A percentile compares a stretch with the other conserved stretches of the same genome.
Conservation (phyloP, 1,140 invertebrate species). For the Nephotettix cincticeps region DNA sequence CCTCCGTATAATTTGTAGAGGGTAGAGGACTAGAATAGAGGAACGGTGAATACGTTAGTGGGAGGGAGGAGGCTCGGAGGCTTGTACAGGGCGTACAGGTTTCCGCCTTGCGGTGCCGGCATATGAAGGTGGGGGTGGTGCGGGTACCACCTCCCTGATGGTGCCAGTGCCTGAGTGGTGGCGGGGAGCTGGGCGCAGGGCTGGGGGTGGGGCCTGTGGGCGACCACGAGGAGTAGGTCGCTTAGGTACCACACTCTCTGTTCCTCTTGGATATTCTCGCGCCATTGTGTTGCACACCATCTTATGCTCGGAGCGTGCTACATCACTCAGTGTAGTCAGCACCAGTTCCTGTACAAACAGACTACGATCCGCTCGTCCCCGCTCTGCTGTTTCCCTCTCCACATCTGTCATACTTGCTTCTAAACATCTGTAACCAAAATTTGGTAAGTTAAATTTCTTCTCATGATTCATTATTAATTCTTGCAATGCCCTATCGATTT, state of each 20-base stretch:
- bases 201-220: slow-evolving; percentile 44
- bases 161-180: slow-evolving; percentile 47
- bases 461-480: too few species aligned
- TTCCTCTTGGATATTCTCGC: slow-evolving; percentile 49
- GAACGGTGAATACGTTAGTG: slow-evolving; percentile 46
- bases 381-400: slow-evolving; percentile 56
- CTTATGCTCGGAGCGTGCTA: slow-evolving; percentile 32
- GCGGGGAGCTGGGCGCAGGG: slow-evolving; percentile 46
- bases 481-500: too few species aligned
- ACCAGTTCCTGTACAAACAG: slow-evolving; percentile 69
- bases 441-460: too few species aligned
- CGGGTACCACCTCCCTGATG: slow-evolving; percentile 34
- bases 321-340: slow-evolving; percentile 57
- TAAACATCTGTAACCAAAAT: slow-evolving; percentile 54
- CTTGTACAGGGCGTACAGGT: slow-evolving; percentile 53
- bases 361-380: slow-evolving; percentile 62
- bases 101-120: slow-evolving; percentile 48
- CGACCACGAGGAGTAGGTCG: slow-evolving; percentile 35
- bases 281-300: slow-evolving; percentile 42
- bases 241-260: slow-evolving; percentile 42
- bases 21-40: slow-evolving; percentile 31
- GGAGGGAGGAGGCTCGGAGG: slow-evolving; percentile 55
- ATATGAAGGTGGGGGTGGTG: slow-evolving; percentile 27
- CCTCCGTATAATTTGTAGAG: slow-evolving; percentile 16
- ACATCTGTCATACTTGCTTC: slow-evolving; percentile 56